Base-by-base conservation (phyloP, 92 coral and sea anemone genomes). In the Porites evermanni region DNA sequence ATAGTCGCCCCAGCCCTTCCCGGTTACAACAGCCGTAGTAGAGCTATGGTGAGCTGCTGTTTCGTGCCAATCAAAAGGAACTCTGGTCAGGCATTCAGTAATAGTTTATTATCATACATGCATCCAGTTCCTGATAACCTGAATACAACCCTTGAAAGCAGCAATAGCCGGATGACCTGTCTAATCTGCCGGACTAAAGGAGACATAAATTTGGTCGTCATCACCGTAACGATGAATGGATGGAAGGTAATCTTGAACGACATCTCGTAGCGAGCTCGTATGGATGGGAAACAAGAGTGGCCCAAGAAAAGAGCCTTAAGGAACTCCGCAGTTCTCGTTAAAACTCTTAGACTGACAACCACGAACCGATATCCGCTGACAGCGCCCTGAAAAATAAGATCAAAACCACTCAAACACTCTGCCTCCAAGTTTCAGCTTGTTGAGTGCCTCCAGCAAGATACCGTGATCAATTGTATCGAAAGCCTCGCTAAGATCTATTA, bases 291-390 rank as follows among this genome's bases (percentile, higher is more conserved):
- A 79, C 74, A 87, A 56, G 10, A 87, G 77, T 1, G 90, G 90
- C 1, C 85, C 90, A 81, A 87, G 77, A 61, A 74, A 87, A 67
- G 90, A 79, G 13, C 85, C 85, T 63, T 87, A 74, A 47, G 86
- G 86, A 80, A 80, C 86, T 16, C 79, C 79, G 26, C 79, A 74
- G 64, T 52, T 17, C 91, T 80, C 20, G 61, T 72, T 68, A 47
- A 67, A 87, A 21, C 67, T 80, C 64, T 80, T 82, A 5, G 86
- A 80, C 52, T 69, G 23, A 26, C 85, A 44, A 14, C 91, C 91
- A 82, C 75, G 61, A n/a, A 88, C 75, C n/a, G 70, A 78, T 60
- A 78, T 78, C 47, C 68, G 64, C 11, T 78, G 82, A 61, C 71
- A n/a, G 50, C 82, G 53, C 47, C 82, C 82, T n/a, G 69, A 59